Conservation (phyloP, 2,113 vertebrate genomes). For the Ctenomys sociabilis region DNA sequence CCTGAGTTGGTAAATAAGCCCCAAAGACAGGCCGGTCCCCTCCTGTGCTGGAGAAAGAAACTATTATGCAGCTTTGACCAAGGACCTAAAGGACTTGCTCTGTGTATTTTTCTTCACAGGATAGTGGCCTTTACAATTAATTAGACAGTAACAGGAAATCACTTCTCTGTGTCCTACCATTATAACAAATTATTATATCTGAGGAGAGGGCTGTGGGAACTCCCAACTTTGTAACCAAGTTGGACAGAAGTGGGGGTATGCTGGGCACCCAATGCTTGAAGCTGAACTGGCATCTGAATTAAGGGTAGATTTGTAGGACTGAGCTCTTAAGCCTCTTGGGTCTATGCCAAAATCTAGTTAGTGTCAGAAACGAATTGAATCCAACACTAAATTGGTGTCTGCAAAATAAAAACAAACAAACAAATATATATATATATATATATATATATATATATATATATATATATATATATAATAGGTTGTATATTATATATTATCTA, state of each 20-base stretch:
- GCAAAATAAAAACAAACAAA: neutral
- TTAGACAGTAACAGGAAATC: neutral
- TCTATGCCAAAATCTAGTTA: neutral
- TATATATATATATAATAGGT: too few relatives aligned
- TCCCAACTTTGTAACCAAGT: neutral
- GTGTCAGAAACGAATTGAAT: neutral
- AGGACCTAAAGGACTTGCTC: neutral
- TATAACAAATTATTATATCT: neutral
- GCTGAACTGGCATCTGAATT: neutral
- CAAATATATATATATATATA: too few relatives aligned
- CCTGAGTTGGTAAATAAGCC: neutral
- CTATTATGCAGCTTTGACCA: neutral
- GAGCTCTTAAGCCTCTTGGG: neutral
- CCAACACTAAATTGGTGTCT: neutral
- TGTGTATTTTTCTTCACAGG: neutral
- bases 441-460: too few relatives aligned
- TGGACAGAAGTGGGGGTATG: neutral
- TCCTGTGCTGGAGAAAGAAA: neutral
- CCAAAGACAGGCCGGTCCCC: neutral
- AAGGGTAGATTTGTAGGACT: neutral
- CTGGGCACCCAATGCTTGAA: neutral
- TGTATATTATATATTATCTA: too few relatives aligned
- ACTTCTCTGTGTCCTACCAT: neutral
- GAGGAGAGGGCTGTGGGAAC: neutral
- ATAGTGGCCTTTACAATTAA: neutral